phyloP scores from a whole-genome alignment of 2,797 vertebrate species.

The Avahi laniger region DNA sequence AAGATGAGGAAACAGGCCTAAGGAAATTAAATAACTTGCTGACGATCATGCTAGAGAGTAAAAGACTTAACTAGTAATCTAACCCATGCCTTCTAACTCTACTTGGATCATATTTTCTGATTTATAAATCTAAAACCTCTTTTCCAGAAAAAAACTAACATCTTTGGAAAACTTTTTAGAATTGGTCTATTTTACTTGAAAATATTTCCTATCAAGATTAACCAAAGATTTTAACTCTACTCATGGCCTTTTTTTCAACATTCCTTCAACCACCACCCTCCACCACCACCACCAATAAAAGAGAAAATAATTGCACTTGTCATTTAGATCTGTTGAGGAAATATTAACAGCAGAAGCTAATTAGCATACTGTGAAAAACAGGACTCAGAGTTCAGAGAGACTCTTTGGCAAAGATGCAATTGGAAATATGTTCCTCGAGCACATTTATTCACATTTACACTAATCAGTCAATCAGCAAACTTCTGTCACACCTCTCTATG shows the following conservation, averaged over 20 bases:
- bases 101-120: background rate
- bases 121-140: background rate
- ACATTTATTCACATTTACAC: background rate
- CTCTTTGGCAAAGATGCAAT: background rate
- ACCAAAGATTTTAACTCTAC: constrained; percentile 17
- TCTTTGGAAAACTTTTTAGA: constrained; percentile 2
- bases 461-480: background rate
- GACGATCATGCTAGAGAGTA: background rate
- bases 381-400: background rate
- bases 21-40: background rate
- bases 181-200: background rate
- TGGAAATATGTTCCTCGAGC: background rate
- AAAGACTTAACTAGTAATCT: background rate
- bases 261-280: background rate
- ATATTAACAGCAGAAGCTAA: constrained; percentile 36
- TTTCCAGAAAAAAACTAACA: constrained; percentile 19
- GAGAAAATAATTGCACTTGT: background rate
- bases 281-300: too few relatives aligned
- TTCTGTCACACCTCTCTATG: background rate
- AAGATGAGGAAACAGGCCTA: background rate
- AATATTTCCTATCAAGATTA: constrained; percentile 4
- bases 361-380: constrained; percentile 40
- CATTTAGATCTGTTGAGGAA: constrained; percentile 47
- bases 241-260: background rate
- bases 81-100: background rate